These are phyloP conservation scores for Campopleginae sp. DNA, from an alignment of 2,888 invertebrate species.

Conservation along the genomic window DNA sequence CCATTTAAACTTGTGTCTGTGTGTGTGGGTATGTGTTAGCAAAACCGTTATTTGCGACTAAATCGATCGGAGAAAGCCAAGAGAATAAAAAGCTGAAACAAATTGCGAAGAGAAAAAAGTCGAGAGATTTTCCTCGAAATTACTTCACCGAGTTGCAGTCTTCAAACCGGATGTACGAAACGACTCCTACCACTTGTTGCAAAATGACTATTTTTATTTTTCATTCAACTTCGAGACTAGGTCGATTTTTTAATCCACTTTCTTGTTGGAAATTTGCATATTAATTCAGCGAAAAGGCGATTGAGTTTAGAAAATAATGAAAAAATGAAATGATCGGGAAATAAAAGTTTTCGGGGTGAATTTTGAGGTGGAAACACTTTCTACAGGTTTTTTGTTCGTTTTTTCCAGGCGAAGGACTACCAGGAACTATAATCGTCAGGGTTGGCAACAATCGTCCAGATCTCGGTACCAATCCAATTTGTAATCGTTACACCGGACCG, in stretches of 20 bases:
- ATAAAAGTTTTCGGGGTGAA: not conserved
- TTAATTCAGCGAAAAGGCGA: not conserved
- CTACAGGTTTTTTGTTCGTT: conserved; percentile 21
- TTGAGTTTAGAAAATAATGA: not conserved
- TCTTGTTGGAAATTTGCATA: not conserved
- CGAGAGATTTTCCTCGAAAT: not conserved
- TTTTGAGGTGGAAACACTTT: not conserved
- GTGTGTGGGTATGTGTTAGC: conserved; percentile 20
- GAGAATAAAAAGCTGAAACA: conserved; percentile 15
- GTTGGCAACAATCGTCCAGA: conserved; percentile 97
- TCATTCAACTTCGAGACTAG: not conserved
- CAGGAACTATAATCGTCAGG: conserved; percentile 94
- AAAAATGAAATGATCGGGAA: not conserved
- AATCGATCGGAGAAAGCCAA: conserved; percentile 37
- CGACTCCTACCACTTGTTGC: not conserved
- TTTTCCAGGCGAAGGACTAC: conserved; percentile 89
- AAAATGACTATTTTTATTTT: not conserved
- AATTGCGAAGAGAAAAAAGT: conserved; percentile 8
- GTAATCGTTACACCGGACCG: conserved; percentile 94
- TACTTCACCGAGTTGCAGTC: not conserved
- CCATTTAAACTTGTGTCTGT: conserved; percentile 1
- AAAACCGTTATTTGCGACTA: conserved; percentile 37
- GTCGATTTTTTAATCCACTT: not conserved
- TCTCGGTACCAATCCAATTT: conserved; percentile 95
- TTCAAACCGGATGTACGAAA: not conserved